Conservation (phyloP, 1,140 invertebrate genomes). For the Aphelinus atriplicis region DNA sequence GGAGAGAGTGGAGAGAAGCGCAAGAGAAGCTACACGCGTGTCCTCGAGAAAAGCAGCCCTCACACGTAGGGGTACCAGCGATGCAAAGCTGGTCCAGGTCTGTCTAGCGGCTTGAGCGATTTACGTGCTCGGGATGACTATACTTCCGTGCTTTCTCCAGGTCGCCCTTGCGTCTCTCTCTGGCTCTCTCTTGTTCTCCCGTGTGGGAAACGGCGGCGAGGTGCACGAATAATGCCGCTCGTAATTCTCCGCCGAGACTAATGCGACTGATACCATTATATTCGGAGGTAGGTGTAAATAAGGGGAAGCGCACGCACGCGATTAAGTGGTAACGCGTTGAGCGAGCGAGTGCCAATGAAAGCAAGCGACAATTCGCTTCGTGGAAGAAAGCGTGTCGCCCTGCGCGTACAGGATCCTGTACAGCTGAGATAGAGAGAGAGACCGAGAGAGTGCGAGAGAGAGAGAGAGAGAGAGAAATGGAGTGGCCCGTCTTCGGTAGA, state of each 20-base stretch:
- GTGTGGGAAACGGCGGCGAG: constrained; percentile 39
- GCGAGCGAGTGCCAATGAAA: constrained; percentile 24
- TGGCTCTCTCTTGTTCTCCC: constrained; percentile 8
- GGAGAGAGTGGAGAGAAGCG: not conserved
- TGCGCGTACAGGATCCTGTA: too few species aligned
- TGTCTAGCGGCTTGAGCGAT: constrained; percentile 3
- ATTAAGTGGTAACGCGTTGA: constrained; percentile 42
- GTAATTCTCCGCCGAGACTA: constrained; percentile 44
- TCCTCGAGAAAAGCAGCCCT: too few species aligned
- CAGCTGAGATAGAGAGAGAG: constrained; percentile 12
- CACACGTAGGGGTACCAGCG: too few species aligned
- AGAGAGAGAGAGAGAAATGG: constrained; percentile 23
- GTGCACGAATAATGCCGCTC: constrained; percentile 37
- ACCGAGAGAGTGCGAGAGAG: constrained; percentile 8
- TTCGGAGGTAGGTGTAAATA: constrained; percentile 43
- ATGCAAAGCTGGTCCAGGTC: too few species aligned
- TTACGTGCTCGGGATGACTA: constrained; percentile 16
- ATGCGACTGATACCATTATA: constrained; percentile 43
- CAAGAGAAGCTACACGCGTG: not conserved
- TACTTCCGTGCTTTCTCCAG: constrained; percentile 2
- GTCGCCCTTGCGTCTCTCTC: not conserved
- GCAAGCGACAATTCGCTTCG: not conserved
- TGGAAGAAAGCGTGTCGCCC: not conserved
- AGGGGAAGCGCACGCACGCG: constrained; percentile 20
- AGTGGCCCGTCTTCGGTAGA: constrained; percentile 8